phyloP scores from a whole-genome alignment of 1,140 invertebrate genomes.

The Metaphire vulgaris region DNA sequence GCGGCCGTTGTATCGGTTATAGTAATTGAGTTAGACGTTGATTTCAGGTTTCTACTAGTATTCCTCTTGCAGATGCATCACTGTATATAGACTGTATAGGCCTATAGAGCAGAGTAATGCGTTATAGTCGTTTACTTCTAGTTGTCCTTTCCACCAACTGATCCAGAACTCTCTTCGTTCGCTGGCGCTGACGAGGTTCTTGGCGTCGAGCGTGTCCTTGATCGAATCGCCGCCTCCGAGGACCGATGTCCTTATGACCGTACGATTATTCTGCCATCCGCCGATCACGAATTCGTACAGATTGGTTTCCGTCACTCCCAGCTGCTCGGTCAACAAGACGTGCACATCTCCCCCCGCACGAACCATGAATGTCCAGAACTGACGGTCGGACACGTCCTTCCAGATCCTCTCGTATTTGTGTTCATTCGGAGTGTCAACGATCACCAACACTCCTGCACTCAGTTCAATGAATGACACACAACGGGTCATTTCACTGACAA shows the following conservation, averaged over 20 bases:
- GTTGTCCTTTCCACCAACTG: slow-evolving; percentile 16
- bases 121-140: too few species aligned
- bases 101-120: too few species aligned
- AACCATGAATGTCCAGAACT: slow-evolving; percentile 19
- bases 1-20: too few species aligned
- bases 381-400: slow-evolving; percentile 17
- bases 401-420: slow-evolving; percentile 20
- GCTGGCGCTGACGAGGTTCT: slow-evolving; percentile 7
- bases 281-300: slow-evolving; percentile 22
- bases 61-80: too few species aligned
- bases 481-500: too few species aligned
- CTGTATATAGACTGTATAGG: too few species aligned
- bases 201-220: neutral
- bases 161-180: slow-evolving; percentile 19
- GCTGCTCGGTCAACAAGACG: slow-evolving; percentile 13
- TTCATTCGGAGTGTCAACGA: slow-evolving; percentile 14
- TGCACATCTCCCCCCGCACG: slow-evolving; percentile 7
- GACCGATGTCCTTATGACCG: slow-evolving; percentile 17
- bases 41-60: too few species aligned
- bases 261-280: slow-evolving; percentile 17
- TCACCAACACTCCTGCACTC: slow-evolving; percentile 8
- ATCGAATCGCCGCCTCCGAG: neutral
- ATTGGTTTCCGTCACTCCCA: slow-evolving; percentile 8
- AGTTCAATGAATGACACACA: too few species aligned
- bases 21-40: too few species aligned